Evolutionary conservation across 2,888 invertebrate species (phyloP).

Genomic region (Eledona agricola): DNA sequence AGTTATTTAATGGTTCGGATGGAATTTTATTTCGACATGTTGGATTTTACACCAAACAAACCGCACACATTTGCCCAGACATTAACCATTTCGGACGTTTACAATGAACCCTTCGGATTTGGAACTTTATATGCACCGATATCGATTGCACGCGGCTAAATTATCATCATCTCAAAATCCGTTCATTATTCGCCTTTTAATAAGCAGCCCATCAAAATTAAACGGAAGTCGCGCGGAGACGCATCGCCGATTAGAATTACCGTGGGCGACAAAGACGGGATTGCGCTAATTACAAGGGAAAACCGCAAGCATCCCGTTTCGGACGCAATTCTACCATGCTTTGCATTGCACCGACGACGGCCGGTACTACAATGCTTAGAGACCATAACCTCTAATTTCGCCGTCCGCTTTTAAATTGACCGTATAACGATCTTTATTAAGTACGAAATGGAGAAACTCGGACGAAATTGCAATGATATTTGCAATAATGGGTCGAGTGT

Average conservation of each 20-base stretch:
- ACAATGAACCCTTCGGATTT: too few species aligned
- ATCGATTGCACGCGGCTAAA: too few species aligned
- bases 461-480: constrained; percentile 26
- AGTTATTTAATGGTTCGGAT: constrained; percentile 34
- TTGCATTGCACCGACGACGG: constrained; percentile 14
- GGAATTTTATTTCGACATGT: constrained; percentile 33
- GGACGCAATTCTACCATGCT: constrained; percentile 1
- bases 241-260: constrained; percentile 25
- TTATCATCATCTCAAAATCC: too few species aligned
- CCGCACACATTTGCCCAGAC: constrained; percentile 17
- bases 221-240: too few species aligned
- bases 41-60: constrained; percentile 26
- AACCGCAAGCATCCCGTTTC: constrained; percentile 13
- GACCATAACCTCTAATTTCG: constrained; percentile 20
- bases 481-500: constrained; percentile 21
- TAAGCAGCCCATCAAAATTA: too few species aligned
- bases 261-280: constrained; percentile 14
- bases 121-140: too few species aligned
- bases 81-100: too few species aligned
- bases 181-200: too few species aligned
- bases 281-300: constrained; percentile 18
- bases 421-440: constrained; percentile 24
- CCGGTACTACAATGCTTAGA: constrained; percentile 13
- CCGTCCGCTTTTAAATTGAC: constrained; percentile 22
- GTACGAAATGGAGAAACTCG: constrained; percentile 24